Percentiles rank a stretch among this genome's conserved stretches.
Conservation (phyloP, 2,888 invertebrate genomes). For the Hypselothyrea guttata region DNA sequence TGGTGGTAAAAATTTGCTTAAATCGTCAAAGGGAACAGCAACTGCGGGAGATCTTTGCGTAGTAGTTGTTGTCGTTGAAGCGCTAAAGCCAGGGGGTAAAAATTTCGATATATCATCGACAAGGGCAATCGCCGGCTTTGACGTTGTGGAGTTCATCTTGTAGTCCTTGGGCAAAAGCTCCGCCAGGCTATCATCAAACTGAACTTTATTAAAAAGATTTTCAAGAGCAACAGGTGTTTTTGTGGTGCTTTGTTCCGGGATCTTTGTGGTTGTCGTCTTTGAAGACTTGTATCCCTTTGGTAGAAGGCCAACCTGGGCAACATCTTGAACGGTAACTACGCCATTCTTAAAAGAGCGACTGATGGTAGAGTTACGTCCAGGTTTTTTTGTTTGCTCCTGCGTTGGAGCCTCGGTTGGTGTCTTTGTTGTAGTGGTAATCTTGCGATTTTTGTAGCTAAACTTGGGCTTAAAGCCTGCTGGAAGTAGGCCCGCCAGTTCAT, state of each 20-base stretch:
- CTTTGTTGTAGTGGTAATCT: conserved; percentile 83
- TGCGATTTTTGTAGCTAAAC: conserved; percentile 66
- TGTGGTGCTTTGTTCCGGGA: conserved; percentile 26
- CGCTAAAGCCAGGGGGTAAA: conserved; percentile 84
- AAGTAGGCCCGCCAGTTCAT: conserved; percentile 85
- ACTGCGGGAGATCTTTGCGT: conserved; percentile 55
- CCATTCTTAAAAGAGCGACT: conserved; percentile 84
- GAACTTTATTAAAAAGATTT: conserved; percentile 77
- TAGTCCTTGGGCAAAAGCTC: conserved; percentile 84
- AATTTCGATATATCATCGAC: conserved; percentile 86
- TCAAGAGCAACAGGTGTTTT: conserved; percentile 54
- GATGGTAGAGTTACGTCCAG: conserved; percentile 80
- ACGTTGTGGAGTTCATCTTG: conserved; percentile 80
- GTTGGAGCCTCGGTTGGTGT: conserved; percentile 51
- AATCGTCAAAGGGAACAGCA: conserved; percentile 84
- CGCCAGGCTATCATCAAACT: conserved; percentile 80
- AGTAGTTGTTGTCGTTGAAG: conserved; percentile 56
- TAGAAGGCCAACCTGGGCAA: conserved; percentile 82
- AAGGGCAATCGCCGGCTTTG: conserved; percentile 82
- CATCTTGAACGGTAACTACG: conserved; percentile 84
- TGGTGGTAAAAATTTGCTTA: conserved; percentile 86
- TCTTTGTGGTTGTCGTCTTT: conserved; percentile 36
- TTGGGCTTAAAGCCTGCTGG: conserved; percentile 85
- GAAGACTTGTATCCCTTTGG: conserved; percentile 86
- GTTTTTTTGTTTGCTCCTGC: conserved; percentile 56